Percentiles rank a stretch among this genome's conserved stretches.
These are phyloP conservation scores for Burhinus bistriatus DNA, from an alignment of 2,113 vertebrate species.

Conservation along the genomic window DNA sequence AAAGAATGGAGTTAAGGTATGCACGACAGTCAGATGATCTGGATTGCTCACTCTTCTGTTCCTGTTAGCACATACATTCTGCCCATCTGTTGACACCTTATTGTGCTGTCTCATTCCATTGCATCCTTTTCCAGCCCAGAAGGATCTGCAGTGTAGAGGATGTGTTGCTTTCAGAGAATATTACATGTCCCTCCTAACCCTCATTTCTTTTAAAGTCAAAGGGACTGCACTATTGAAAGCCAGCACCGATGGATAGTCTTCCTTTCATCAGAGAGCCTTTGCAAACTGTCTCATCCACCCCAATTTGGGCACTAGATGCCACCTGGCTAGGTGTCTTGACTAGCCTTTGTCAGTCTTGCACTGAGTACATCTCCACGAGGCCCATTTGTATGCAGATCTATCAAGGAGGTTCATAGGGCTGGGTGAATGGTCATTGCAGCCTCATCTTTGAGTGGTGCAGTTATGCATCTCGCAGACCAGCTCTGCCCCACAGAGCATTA, in stretches of 20 bases:
- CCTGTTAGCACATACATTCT: not conserved
- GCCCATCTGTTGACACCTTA: not conserved
- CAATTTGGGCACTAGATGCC: not conserved
- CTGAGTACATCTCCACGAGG: not conserved
- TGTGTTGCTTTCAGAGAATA: not conserved
- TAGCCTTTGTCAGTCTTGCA: not conserved
- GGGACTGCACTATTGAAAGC: not conserved
- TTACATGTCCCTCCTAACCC: not conserved
- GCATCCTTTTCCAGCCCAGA: not conserved
- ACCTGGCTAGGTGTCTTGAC: not conserved
- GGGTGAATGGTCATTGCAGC: not conserved
- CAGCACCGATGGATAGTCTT: not conserved
- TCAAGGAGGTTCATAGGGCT: not conserved
- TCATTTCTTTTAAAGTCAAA: not conserved
- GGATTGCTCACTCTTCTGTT: not conserved
- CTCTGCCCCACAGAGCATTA: not conserved
- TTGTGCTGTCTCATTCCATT: not conserved
- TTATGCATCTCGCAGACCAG: not conserved
- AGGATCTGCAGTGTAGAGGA: not conserved
- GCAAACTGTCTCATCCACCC: not conserved
- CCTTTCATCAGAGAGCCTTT: not conserved
- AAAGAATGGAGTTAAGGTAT: not conserved
- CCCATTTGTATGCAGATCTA: not conserved
- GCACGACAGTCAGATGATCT: not conserved
- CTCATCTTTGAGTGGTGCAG: not conserved